Base-by-base conservation (phyloP, 2,888 invertebrate species). In the Physocephala rufipes region DNA sequence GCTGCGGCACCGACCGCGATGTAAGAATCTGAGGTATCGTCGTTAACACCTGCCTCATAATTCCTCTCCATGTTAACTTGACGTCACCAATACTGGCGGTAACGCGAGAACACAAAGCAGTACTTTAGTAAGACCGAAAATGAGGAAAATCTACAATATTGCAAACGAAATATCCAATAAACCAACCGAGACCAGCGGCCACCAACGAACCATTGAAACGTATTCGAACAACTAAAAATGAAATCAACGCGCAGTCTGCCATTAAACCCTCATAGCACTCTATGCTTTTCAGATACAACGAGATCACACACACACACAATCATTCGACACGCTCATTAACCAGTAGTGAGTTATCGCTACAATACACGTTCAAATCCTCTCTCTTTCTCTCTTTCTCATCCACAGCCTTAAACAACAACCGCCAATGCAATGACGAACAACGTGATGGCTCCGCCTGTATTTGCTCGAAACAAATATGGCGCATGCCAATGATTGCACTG, bases 181-280 rank as follows among this genome's bases (percentile, higher is more conserved):
- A 24, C 51, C 70, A 67, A 49, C 16, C 49, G 55, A 55, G 24
- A 13, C 24, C 19, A 21, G 7, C 12, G 72, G 78, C 76, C 77
- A 78, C 76, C 79, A 82, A 79, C 81, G 82, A 82, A 83, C 82
- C 82, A 83, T 81, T 82, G 81, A 81, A 79, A 81, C 80, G 82
- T 80, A 79, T 78, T 76, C 79, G 79, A 75, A 78, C 79, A 76
- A 83, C 82, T 83, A 76, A 81, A 78, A 74, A 69, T 72, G 68
- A 67, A 66, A 71, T 51, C 70, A 73, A 65, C 61, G 66, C 70
- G 67, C 43, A 64, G n/a, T 55, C 63, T 67, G 62, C 72, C 70
- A 55, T 64, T 74, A 71, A 62, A 21, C 13, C n/a, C 21, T 16
- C 26, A 36, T 28, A 58, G 26, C 45, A 21, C 43, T 1, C 49